Base-by-base conservation (phyloP, 2,888 invertebrate genomes). In the Peribatodes rhomboidaria region DNA sequence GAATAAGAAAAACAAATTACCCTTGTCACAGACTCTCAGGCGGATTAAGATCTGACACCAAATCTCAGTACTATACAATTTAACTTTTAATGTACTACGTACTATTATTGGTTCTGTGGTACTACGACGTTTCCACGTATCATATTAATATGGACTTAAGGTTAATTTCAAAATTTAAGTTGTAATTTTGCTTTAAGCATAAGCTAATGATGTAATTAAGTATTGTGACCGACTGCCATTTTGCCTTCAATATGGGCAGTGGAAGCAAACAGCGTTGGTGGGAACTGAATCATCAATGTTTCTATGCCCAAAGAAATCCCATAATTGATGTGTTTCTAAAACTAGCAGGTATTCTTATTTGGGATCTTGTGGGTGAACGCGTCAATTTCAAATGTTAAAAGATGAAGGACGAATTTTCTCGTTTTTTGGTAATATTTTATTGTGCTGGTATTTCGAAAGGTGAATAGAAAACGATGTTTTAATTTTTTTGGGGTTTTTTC, bases 281-380 rank as follows among this genome's bases (percentile, higher is more conserved):
- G 67, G n/a, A 60, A 41, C 41, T 70, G 70, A 70, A 59, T 70
- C 70, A 68, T 52, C 57, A 46, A 65, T 57, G 58, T 61, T 27
- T 52, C 57, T 61, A 53, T 65, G 46, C 54, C 67, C 59, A 63
- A 69, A 63, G 16, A 37, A 59, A 65, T 59, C n/a, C 47, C 39
- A 52, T 53, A 44, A 65, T 67, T 67, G 50, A 62, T 67, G 59
- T 37, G 47, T 61, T 65, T 54, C 49, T 65, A 65, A 50, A 61
- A 57, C n/a, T 61, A 9, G n/a, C n/a, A n/a, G n/a, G 33, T 53
- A 61, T 59, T 54, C 61, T 6, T 59, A 60, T 70, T 69, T 71
- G 77, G 75, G 31, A 42, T 66, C 10, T 14, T 35, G 79, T 79
- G 70, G 79, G 79, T 54, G 75, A 71, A 69, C 63, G 14, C 56